Evolutionary conservation across 2,888 invertebrate species (phyloP).

Genomic region (Beris chalybata): DNA sequence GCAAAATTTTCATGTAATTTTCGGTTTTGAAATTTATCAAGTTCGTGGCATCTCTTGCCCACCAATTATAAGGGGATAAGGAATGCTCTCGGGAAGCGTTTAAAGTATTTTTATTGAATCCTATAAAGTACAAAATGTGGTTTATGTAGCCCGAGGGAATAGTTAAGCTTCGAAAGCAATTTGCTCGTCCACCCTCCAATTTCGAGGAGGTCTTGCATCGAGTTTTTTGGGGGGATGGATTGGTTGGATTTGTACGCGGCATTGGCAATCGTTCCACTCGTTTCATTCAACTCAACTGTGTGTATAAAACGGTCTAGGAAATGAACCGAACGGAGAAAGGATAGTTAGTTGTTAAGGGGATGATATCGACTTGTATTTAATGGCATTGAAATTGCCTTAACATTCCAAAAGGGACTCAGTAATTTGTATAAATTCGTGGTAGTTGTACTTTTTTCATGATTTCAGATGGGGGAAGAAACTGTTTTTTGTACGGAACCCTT

Average conservation of each 20-base stretch:
- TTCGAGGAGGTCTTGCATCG: constrained; percentile 2
- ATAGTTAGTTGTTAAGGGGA: constrained; percentile 24
- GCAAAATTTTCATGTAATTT: constrained; percentile 27
- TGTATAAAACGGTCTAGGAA: background rate
- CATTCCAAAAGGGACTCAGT: constrained; percentile 35
- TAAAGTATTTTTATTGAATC: constrained; percentile 39
- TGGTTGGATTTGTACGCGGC: background rate
- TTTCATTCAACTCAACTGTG: constrained; percentile 8
- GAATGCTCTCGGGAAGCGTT: constrained; percentile 36
- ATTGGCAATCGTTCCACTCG: background rate
- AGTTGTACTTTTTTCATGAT: constrained; percentile 27
- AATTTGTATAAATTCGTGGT: constrained; percentile 38
- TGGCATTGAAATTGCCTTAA: constrained; percentile 33
- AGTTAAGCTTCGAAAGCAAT: constrained; percentile 39
- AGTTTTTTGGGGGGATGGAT: background rate
- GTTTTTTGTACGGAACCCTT: too few relatives aligned
- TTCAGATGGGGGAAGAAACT: too few relatives aligned
- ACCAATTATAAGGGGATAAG: constrained; percentile 37
- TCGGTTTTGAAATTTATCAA: constrained; percentile 24
- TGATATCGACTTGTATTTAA: constrained; percentile 36
- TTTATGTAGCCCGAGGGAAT: constrained; percentile 37
- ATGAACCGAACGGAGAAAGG: constrained; percentile 19
- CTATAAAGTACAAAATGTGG: constrained; percentile 37
- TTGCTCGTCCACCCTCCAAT: constrained; percentile 28
- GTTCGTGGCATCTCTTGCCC: constrained; percentile 29